Evolutionary conservation across 92 coral and sea anemone genomes (phyloP).

Genomic region (Diadumene lineata): DNA sequence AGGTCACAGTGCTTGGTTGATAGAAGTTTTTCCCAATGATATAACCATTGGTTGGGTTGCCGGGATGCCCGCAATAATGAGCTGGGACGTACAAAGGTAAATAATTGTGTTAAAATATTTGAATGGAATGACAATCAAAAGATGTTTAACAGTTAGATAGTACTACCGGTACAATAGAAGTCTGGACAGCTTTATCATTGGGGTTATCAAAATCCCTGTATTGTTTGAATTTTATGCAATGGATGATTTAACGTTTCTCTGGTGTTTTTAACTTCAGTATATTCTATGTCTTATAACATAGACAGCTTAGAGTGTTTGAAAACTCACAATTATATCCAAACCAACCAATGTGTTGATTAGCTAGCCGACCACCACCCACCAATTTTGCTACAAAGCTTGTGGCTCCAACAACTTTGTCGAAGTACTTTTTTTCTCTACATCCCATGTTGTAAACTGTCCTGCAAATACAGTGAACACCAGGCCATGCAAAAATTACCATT

Average conservation of each 20-base stretch:
- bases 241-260: too few relatives aligned
- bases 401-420: constrained; percentile 52
- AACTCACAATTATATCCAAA: constrained; percentile 55
- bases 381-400: constrained; percentile 49
- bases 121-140: not conserved
- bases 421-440: constrained; percentile 45
- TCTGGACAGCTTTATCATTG: too few relatives aligned
- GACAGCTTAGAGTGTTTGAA: too few relatives aligned
- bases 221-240: too few relatives aligned
- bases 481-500: too few relatives aligned
- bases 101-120: not conserved
- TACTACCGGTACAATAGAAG: too few relatives aligned
- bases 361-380: constrained; percentile 48
- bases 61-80: constrained; percentile 56
- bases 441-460: constrained; percentile 61
- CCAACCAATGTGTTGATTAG: constrained; percentile 55
- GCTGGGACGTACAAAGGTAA: constrained; percentile 19
- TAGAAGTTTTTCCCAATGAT: constrained; percentile 45
- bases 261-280: too few relatives aligned
- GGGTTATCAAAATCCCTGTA: too few relatives aligned
- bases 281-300: too few relatives aligned
- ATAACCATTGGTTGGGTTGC: constrained; percentile 52
- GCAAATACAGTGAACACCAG: too few relatives aligned
- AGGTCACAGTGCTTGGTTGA: constrained; percentile 48
- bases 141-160: not conserved